These are phyloP conservation scores for Sebastes fasciatus DNA, from an alignment of 2,113 vertebrate species.

Conservation along the genomic window DNA sequence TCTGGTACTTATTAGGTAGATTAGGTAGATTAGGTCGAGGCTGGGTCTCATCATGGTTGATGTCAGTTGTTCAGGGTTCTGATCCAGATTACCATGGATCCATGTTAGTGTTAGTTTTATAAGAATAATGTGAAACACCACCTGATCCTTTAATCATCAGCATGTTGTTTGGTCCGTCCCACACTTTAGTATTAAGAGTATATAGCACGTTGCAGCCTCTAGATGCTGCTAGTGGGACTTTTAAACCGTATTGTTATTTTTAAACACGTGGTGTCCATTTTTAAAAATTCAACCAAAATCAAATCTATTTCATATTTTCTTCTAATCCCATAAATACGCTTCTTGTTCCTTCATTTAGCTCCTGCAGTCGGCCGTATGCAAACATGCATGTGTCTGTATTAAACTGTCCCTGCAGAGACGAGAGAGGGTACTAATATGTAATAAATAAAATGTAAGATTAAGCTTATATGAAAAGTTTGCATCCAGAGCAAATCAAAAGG, in stretches of 20 bases:
- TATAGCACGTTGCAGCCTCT: not conserved
- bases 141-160: not conserved
- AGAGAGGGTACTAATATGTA: not conserved
- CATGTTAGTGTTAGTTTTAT: no score
- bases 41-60: no score
- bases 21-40: no score
- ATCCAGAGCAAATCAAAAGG: not conserved
- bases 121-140: no score
- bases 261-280: not conserved
- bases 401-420: not conserved
- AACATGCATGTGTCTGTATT: not conserved
- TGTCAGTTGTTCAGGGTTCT: no score
- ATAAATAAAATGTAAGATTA: not conserved
- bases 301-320: no score
- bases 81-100: no score
- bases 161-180: not conserved
- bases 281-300: no score
- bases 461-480: not conserved
- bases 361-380: not conserved
- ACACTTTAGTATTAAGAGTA: not conserved
- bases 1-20: no score
- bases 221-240: not conserved
- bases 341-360: not conserved
- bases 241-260: not conserved
- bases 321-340: not conserved